Evolutionary conservation across 2,797 vertebrate genomes (phyloP).

Genomic region (Gastrophryne carolinensis): DNA sequence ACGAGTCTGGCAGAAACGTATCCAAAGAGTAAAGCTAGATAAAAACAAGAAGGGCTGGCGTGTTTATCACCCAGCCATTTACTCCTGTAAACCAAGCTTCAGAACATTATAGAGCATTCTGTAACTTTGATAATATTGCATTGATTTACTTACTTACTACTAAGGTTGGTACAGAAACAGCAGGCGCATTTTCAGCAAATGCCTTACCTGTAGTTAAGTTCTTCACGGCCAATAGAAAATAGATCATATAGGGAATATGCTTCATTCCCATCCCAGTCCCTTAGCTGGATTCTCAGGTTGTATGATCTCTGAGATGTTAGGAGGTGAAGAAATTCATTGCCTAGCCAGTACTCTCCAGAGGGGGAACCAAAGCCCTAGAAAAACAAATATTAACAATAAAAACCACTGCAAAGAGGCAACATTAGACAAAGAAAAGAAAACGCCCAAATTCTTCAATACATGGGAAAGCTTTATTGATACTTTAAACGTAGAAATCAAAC

Average conservation of each 20-base stretch:
- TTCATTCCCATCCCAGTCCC: constrained; percentile 75
- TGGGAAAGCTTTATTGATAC: too few species aligned
- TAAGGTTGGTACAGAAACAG: too few species aligned
- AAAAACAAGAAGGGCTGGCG: not conserved
- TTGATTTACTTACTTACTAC: too few species aligned
- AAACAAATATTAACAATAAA: too few species aligned
- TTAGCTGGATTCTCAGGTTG: constrained; percentile 73
- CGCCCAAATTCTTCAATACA: too few species aligned
- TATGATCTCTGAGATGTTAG: constrained; percentile 69
- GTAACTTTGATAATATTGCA: too few species aligned
- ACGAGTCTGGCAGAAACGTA: not conserved
- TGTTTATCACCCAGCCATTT: not conserved
- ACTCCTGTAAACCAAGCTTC: not conserved
- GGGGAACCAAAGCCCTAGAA: constrained; percentile 75
- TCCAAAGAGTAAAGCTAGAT: too few species aligned
- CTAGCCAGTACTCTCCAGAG: constrained; percentile 77
- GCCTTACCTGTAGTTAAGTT: constrained; percentile 75
- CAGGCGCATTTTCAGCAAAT: too few species aligned
- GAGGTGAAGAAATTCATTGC: constrained; percentile 72
- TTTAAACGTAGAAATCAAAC: too few species aligned
- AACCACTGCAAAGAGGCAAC: too few species aligned
- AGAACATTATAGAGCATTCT: too few species aligned
- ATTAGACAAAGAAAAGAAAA: too few species aligned
- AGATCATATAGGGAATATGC: constrained; percentile 71
- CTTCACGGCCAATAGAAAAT: constrained; percentile 72